Percentiles rank a stretch among this genome's conserved stretches.
These are phyloP conservation scores for Anabas testudineus DNA, from an alignment of 2,797 vertebrate species.

Conservation along the genomic window DNA sequence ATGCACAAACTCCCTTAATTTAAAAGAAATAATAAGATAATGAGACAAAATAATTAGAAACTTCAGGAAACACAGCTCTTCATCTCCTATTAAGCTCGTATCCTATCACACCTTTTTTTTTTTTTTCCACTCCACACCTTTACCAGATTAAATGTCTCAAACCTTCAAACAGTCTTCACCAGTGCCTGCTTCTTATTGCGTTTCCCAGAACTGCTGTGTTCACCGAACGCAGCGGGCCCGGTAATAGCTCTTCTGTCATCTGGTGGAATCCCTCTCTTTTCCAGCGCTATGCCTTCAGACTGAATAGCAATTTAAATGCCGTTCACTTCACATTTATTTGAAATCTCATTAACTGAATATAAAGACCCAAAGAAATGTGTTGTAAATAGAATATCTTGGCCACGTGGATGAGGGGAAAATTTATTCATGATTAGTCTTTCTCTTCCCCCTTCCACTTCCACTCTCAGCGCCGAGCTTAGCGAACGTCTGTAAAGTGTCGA, in stretches of 20 bases:
- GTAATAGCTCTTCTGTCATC: conserved; percentile 80
- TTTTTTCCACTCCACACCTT: conserved; percentile 48
- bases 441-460: conserved; percentile 56
- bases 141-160: conserved; percentile 67
- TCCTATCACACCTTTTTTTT: conserved; percentile 43
- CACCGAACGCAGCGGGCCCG: conserved; percentile 52
- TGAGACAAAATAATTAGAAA: conserved; percentile 38
- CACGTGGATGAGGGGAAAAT: conserved; percentile 71
- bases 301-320: conserved; percentile 84
- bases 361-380: conserved; percentile 77
- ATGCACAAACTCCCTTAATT: conserved; percentile 18
- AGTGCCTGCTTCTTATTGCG: conserved; percentile 57
- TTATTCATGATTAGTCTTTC: conserved; percentile 78
- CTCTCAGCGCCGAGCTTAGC: conserved; percentile 48
- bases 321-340: conserved; percentile 82
- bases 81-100: conserved; percentile 20
- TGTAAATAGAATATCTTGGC: conserved; percentile 83
- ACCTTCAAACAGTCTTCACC: conserved; percentile 50
- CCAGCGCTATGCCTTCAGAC: conserved; percentile 66
- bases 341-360: conserved; percentile 83
- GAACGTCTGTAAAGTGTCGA: conserved; percentile 73
- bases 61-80: conserved; percentile 9
- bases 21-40: not conserved
- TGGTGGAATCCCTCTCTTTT: conserved; percentile 66
- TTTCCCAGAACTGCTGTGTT: conserved; percentile 65